Conservation (phyloP, 2,888 invertebrate genomes). For the Hirtodrosophila cameraria region DNA sequence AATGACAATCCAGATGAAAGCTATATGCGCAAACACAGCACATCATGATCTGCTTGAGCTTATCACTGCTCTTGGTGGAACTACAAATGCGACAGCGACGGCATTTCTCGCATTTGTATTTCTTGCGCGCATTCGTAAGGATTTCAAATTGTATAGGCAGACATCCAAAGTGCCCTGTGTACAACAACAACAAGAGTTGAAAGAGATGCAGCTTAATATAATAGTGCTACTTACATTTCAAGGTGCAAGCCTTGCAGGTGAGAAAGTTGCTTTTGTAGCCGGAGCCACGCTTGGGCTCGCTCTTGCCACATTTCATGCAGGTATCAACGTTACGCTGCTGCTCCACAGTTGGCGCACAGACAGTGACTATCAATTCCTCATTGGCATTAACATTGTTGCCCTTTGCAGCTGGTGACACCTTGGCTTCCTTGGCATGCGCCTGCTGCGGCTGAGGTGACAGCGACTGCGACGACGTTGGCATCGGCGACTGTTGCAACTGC, state of each 20-base stretch:
- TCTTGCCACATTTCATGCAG: constrained; percentile 72
- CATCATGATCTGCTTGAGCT: constrained; percentile 89
- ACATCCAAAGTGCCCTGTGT: constrained; percentile 81
- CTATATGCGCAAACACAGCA: constrained; percentile 94
- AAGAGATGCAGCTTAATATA: background rate
- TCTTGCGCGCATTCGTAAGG: constrained; percentile 69
- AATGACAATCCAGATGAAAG: constrained; percentile 92
- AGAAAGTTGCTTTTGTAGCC: constrained; percentile 77
- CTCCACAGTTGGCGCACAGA: background rate
- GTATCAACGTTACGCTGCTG: constrained; percentile 48
- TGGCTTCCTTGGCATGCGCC: background rate
- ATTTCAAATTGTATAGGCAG: constrained; percentile 71
- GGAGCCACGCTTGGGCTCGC: constrained; percentile 73
- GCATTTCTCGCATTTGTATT: constrained; percentile 95
- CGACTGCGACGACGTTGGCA: background rate
- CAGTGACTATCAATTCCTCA: constrained; percentile 5
- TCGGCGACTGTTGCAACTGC: background rate
- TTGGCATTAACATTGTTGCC: background rate
- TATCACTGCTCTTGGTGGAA: background rate
- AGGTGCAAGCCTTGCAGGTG: constrained; percentile 73
- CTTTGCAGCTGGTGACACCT: background rate
- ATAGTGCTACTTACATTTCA: constrained; percentile 64
- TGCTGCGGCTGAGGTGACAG: background rate
- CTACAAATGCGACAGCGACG: constrained; percentile 89
- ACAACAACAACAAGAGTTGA: background rate